Evolutionary conservation across 2,113 vertebrate species (phyloP), one percentile per base, ranked within the genome.

Genomic region (Glaucidium brasilianum): DNA sequence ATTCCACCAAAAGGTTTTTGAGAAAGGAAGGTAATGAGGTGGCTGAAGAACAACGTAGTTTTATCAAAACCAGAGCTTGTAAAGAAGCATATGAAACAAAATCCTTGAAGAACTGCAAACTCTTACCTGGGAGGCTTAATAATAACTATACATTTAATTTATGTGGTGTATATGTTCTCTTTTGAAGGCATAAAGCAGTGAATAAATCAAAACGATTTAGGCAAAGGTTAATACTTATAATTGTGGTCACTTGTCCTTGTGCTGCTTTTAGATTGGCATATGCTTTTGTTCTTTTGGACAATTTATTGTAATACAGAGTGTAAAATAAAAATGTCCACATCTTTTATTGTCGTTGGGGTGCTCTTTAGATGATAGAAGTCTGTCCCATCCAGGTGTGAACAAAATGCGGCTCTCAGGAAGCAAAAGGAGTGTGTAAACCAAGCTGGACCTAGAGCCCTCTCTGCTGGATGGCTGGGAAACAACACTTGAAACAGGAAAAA

Each of bases 401-500:
- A 60, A 67, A 59, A 30, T 47, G 30, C 0, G 0, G 19, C 27
- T 81, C 34, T 68, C 22, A 2, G 49, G 52, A 64, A 75, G 15
- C 34, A 37, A 74, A 50, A 66, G 29, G 15, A 83, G 3, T 7
- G 2, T 39, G 67, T 35, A 56, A 63, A 29, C 34, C 94, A 96
- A 90, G 55, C 68, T 96, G 94, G 69, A 90, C 93, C 77, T 90
- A 91, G 85, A 96, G 96, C 97, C 93, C 96, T 96, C 96, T 96
- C 97, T 97, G 96, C 95, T 97, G 97, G 97, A 92, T 93, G 67
- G 22, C 71, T 76, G 60, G 23, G 79, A 97, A 96, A 97, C 94
- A 90, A n/a, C 97, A 93, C 26, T 79, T 72, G 5, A n/a, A 73
- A 37, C 3, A 37, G n/a, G 26, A 47, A 66, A 72, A 86, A 55